A percentile compares a stretch with the other conserved stretches of the same genome.
phyloP scores from a whole-genome alignment of 92 coral and sea anemone genomes.

The Scolanthus callimorphus region DNA sequence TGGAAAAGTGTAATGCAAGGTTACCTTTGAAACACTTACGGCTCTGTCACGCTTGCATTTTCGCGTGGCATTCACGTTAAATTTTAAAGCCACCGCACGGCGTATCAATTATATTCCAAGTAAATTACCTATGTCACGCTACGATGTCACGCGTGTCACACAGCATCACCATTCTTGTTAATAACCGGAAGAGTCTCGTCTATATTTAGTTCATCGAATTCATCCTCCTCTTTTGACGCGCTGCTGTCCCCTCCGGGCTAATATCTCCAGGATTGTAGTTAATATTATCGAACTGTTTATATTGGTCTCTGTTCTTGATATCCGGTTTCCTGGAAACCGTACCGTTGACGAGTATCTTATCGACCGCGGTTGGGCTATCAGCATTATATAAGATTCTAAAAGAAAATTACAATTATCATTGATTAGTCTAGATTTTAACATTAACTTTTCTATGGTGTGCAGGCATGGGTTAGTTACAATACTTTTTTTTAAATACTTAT shows the following conservation, averaged over 20 bases:
- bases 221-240: conserved; percentile 4
- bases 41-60: no score
- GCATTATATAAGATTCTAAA: conserved; percentile 52
- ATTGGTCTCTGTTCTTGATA: conserved; percentile 30
- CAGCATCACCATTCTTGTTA: conserved; percentile 20
- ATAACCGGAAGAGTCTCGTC: conserved; percentile 46
- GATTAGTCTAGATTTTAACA: no score
- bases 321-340: conserved; percentile 13
- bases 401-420: no score
- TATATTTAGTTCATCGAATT: conserved; percentile 17
- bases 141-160: conserved; percentile 8
- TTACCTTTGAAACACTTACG: no score
- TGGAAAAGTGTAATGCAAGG: no score
- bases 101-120: no score
- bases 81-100: no score
- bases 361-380: conserved; percentile 28
- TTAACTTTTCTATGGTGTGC: no score
- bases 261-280: conserved; percentile 30
- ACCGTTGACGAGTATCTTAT: conserved; percentile 20
- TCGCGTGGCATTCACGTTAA: no score
- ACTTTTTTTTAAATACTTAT: no score
- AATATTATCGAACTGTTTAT: conserved; percentile 47
- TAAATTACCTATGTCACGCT: no score
- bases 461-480: no score
- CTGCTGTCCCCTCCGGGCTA: conserved; percentile 3